phyloP scores from a whole-genome alignment of 2,797 vertebrate genomes.

The Dryobates pubescens region DNA sequence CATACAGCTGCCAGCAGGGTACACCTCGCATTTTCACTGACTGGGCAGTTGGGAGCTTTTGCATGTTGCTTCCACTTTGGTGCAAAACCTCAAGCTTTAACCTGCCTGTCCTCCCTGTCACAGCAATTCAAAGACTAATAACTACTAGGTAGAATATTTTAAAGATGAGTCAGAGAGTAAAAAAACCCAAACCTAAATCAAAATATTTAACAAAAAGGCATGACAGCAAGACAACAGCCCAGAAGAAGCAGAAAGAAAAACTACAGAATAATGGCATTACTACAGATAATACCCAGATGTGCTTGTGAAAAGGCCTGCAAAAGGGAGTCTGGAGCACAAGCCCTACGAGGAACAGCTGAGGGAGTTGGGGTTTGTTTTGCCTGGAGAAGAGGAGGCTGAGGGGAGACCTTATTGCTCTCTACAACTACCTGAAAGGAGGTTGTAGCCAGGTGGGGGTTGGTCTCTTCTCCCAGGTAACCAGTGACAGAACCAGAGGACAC shows the following conservation, averaged over 20 bases:
- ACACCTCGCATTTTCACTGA: neutral
- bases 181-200: neutral
- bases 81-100: neutral
- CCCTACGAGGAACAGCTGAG: too few species aligned
- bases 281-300: neutral
- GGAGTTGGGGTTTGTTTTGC: too few species aligned
- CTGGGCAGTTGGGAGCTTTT: accelerated
- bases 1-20: neutral
- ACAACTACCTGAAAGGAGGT: too few species aligned
- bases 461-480: too few species aligned
- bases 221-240: neutral
- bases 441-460: too few species aligned
- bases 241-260: neutral
- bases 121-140: neutral
- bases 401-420: too few species aligned
- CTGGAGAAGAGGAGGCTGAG: too few species aligned
- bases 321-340: neutral
- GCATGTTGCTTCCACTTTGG: too few species aligned
- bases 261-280: neutral
- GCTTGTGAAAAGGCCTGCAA: neutral
- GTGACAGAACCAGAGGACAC: too few species aligned
- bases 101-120: accelerated
- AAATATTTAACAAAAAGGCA: neutral
- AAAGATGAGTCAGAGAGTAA: neutral
- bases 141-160: neutral